These are phyloP conservation scores for Pandemis heparana DNA, from an alignment of 2,888 invertebrate genomes.

Conservation along the genomic window DNA sequence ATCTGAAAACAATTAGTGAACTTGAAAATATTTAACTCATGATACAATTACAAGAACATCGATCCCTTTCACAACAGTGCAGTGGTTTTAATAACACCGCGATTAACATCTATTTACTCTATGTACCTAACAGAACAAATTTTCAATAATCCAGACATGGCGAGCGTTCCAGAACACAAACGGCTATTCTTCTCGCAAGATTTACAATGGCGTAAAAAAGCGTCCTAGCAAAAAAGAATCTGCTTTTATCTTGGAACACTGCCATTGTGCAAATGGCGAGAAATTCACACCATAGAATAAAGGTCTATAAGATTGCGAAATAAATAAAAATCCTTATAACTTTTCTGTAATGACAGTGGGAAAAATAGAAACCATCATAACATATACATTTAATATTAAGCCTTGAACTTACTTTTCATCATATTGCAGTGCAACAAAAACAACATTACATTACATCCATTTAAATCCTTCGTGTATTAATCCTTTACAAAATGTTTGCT, in stretches of 20 bases:
- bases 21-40: too few relatives aligned
- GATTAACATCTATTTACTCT: constrained; percentile 6
- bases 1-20: too few relatives aligned
- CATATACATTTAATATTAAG: too few relatives aligned
- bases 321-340: background rate
- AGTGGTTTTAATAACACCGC: background rate
- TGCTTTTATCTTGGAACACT: constrained; percentile 47
- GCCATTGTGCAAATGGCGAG: constrained; percentile 45
- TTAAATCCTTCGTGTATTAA: too few relatives aligned
- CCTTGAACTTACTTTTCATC: too few relatives aligned
- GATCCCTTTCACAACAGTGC: background rate
- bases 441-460: too few relatives aligned
- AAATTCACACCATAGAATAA: constrained; percentile 41
- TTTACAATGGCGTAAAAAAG: constrained; percentile 57
- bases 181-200: constrained; percentile 60
- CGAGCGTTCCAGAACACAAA: constrained; percentile 57
- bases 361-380: background rate
- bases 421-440: background rate
- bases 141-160: constrained; percentile 54
- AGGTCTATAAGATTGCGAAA: constrained; percentile 8
- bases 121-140: constrained; percentile 22
- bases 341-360: background rate
- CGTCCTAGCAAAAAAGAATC: constrained; percentile 46
- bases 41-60: too few relatives aligned
- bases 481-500: background rate